phyloP scores from a whole-genome alignment of 2,888 invertebrate species.

The Chrysomela aeneicollis region DNA sequence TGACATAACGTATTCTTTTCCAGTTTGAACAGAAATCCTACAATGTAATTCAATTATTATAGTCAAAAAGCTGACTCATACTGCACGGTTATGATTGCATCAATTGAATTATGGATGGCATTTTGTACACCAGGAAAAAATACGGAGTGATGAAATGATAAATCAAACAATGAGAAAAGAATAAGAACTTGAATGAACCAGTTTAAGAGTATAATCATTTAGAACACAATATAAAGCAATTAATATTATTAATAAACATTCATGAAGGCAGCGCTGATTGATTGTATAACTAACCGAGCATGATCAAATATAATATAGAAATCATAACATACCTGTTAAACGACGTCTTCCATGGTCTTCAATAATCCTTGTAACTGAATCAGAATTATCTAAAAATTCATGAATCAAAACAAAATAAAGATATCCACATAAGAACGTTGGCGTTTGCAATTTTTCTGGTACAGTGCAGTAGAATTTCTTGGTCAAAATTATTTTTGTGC shows the following conservation, averaged over 20 bases:
- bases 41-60: too few species aligned
- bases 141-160: too few species aligned
- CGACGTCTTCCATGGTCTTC: conserved; percentile 56
- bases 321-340: conserved; percentile 54
- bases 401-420: neutral
- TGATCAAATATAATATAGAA: conserved; percentile 9
- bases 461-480: neutral
- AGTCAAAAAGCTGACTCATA: too few species aligned
- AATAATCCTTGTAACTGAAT: conserved; percentile 50
- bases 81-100: too few species aligned
- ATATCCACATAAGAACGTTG: neutral
- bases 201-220: too few species aligned
- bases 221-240: neutral
- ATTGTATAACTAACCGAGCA: neutral
- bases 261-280: neutral
- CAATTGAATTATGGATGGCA: too few species aligned
- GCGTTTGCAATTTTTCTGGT: conserved; percentile 29
- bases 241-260: neutral
- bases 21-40: too few species aligned
- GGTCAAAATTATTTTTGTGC: too few species aligned
- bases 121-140: too few species aligned
- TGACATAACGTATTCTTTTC: too few species aligned
- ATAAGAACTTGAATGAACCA: too few species aligned
- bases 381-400: conserved; percentile 45
- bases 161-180: too few species aligned